phyloP scores from a whole-genome alignment of 2,888 invertebrate genomes.

The Rhagium mordax region DNA sequence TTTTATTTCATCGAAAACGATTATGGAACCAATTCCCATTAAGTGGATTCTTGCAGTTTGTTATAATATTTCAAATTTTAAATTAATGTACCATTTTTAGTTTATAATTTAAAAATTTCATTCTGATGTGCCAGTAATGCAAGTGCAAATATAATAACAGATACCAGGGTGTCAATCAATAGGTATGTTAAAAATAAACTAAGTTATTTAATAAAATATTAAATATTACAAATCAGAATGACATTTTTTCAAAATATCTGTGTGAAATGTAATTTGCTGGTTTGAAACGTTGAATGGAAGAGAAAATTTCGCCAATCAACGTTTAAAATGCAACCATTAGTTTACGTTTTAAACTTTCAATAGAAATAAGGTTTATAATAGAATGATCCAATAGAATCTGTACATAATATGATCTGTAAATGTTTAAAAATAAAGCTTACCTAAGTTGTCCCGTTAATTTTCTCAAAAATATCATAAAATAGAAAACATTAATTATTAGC shows the following conservation, averaged over 20 bases:
- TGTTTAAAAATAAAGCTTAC: neutral
- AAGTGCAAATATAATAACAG: neutral
- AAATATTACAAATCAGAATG: too few species aligned
- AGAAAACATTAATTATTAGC: too few species aligned
- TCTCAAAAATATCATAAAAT: neutral
- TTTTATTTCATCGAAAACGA: too few species aligned
- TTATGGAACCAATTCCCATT: too few species aligned
- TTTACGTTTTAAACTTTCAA: neutral
- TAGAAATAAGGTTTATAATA: neutral
- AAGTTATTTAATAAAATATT: too few species aligned
- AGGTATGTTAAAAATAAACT: too few species aligned
- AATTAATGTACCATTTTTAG: neutral
- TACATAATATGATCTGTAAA: neutral
- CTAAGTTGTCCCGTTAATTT: neutral
- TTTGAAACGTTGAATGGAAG: too few species aligned
- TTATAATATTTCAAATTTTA: neutral
- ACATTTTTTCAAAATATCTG: too few species aligned
- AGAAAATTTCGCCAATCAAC: too few species aligned
- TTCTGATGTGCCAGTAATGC: neutral
- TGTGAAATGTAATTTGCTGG: neutral
- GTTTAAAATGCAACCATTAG: neutral
- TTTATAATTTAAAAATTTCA: neutral
- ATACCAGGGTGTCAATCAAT: too few species aligned
- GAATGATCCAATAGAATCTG: neutral
- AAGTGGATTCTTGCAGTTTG: too few species aligned